Evolutionary conservation across 2,797 vertebrate genomes (phyloP).

Genomic region (Cirrhinus mrigala): DNA sequence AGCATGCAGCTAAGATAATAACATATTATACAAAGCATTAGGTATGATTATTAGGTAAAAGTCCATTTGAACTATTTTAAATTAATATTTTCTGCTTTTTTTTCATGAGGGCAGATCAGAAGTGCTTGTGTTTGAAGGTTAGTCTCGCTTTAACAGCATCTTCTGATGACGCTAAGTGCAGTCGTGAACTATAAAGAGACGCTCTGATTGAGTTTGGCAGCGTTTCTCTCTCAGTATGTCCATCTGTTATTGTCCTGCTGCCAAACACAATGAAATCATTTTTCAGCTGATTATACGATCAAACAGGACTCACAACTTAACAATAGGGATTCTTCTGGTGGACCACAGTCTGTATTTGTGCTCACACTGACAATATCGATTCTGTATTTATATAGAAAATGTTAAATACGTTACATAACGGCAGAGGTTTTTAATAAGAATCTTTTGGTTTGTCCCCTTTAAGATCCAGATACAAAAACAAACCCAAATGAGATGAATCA

Average conservation of each 20-base stretch:
- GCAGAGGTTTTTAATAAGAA: not conserved
- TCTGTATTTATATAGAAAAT: not conserved
- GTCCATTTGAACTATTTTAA: not conserved
- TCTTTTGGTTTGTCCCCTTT: not conserved
- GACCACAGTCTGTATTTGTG: too few species aligned
- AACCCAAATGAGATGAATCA: not conserved
- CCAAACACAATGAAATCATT: slow-evolving; percentile 5
- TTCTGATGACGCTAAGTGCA: not conserved
- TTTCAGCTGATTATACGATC: not conserved
- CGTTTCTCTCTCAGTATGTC: not conserved
- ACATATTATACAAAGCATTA: not conserved
- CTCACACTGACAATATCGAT: not conserved
- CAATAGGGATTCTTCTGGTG: not conserved
- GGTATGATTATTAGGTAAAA: not conserved
- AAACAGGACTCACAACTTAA: not conserved
- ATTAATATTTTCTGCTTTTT: not conserved
- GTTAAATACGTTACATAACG: not conserved
- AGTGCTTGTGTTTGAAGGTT: slow-evolving; percentile 13
- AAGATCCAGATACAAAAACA: not conserved
- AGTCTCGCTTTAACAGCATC: slow-evolving; percentile 2
- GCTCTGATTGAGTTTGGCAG: slow-evolving; percentile 32
- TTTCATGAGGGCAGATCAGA: not conserved
- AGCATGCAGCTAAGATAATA: not conserved
- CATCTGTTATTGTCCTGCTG: not conserved
- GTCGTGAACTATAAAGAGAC: slow-evolving; percentile 25